Evolutionary conservation across 2,113 vertebrate genomes (phyloP).

Genomic region (Poecile atricapillus): DNA sequence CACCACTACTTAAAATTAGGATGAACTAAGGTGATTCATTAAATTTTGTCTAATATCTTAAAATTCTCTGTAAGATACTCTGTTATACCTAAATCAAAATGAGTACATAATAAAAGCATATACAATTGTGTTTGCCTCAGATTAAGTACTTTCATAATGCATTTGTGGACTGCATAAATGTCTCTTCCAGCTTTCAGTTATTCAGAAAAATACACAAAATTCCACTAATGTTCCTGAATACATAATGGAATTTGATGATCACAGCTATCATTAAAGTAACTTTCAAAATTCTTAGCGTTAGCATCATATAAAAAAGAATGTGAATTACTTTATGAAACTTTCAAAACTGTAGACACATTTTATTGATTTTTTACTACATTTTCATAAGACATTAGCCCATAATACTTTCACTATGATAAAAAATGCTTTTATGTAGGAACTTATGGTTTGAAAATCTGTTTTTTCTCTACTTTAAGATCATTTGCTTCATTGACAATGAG

Average conservation of each 20-base stretch:
- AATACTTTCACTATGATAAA: not conserved
- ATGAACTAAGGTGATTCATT: not conserved
- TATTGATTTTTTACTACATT: not conserved
- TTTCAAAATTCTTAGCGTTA: not conserved
- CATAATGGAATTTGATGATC: not conserved
- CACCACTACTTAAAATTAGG: not conserved
- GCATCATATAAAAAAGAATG: not conserved
- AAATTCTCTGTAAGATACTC: not conserved
- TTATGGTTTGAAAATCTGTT: not conserved
- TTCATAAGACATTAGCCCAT: not conserved
- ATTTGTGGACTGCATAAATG: slow-evolving; percentile 34
- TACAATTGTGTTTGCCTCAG: slow-evolving; percentile 6
- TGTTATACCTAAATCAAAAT: not conserved
- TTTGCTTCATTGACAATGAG: not conserved
- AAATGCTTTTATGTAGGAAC: not conserved
- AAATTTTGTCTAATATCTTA: not conserved
- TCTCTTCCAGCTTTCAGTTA: not conserved
- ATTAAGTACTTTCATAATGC: slow-evolving; percentile 52
- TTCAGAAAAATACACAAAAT: slow-evolving; percentile 3
- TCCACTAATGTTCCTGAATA: not conserved
- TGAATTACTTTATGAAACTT: not conserved
- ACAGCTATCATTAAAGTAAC: not conserved
- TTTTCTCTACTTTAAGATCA: not conserved
- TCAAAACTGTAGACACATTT: not conserved
- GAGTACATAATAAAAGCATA: not conserved